Evolutionary conservation across 2,888 invertebrate species (phyloP).

Genomic region (Aporophyla nigra): DNA sequence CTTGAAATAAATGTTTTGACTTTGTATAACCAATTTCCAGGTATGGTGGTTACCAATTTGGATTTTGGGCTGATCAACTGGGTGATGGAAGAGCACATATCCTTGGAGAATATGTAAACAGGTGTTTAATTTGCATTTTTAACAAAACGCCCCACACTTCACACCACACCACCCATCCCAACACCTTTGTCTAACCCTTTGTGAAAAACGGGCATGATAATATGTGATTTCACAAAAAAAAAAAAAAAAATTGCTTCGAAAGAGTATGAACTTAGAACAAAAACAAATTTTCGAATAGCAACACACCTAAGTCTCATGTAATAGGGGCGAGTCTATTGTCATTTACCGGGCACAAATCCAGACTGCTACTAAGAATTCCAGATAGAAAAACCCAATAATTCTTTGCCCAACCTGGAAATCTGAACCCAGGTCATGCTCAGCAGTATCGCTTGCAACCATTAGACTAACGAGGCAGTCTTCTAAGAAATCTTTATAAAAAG

Average conservation of each 20-base stretch:
- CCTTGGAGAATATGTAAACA: constrained; percentile 89
- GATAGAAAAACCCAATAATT: too few relatives aligned
- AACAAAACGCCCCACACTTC: neutral
- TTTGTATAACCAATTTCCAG: constrained; percentile 67
- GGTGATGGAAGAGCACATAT: constrained; percentile 92
- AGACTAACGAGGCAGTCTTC: neutral
- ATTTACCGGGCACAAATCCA: too few relatives aligned
- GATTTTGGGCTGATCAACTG: constrained; percentile 92
- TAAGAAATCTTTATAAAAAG: neutral
- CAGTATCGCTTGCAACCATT: too few relatives aligned
- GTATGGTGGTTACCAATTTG: constrained; percentile 93
- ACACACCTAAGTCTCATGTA: too few relatives aligned
- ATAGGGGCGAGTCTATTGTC: too few relatives aligned
- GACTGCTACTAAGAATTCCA: too few relatives aligned
- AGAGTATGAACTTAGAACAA: neutral
- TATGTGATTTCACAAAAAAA: too few relatives aligned
- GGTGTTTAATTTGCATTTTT: constrained; percentile 69
- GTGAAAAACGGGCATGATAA: neutral
- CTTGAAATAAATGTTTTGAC: neutral
- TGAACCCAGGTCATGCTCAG: too few relatives aligned
- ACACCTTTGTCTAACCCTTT: neutral
- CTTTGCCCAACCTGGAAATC: too few relatives aligned
- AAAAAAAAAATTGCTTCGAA: neutral
- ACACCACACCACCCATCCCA: neutral
- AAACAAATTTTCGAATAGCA: neutral